phyloP scores from a whole-genome alignment of 2,113 vertebrate genomes.

The Centropristis striata region DNA sequence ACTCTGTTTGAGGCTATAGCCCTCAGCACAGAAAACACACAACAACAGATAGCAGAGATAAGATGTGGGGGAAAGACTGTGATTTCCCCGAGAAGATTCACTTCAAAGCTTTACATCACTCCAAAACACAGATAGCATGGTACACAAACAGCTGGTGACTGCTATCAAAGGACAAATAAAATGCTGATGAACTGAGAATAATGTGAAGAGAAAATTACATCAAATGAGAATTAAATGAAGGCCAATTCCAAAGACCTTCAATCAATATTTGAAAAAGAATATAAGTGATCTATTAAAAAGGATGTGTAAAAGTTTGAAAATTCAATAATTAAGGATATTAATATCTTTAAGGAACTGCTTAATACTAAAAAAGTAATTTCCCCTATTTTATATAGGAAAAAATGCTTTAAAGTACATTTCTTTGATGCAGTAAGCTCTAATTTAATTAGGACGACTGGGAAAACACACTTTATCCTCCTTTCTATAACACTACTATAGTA shows the following conservation, averaged over 20 bases:
- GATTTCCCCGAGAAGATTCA: conserved; percentile 31
- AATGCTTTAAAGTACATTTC: background rate
- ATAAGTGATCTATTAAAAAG: background rate
- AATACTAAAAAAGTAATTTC: background rate
- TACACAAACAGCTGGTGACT: background rate
- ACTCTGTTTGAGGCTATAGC: conserved; percentile 28
- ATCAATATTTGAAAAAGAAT: background rate
- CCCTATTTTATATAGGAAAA: background rate
- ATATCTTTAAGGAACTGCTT: background rate
- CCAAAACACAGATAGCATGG: conserved; percentile 12
- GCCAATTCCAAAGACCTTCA: background rate
- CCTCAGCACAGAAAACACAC: conserved; percentile 20
- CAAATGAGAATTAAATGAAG: background rate
- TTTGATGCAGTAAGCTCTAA: background rate
- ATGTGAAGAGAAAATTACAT: background rate
- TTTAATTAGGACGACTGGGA: background rate
- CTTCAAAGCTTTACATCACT: background rate
- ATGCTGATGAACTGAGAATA: background rate
- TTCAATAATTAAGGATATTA: background rate
- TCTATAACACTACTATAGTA: background rate
- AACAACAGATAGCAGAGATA: conserved; percentile 37
- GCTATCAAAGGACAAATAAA: background rate
- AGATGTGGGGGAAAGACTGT: background rate
- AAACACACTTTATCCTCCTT: background rate
- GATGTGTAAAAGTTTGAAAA: too few relatives aligned